Percentiles rank a stretch among this genome's conserved stretches.
These are phyloP conservation scores for Diachasmimorpha longicaudata DNA, from an alignment of 1,140 invertebrate genomes.

Conservation along the genomic window DNA sequence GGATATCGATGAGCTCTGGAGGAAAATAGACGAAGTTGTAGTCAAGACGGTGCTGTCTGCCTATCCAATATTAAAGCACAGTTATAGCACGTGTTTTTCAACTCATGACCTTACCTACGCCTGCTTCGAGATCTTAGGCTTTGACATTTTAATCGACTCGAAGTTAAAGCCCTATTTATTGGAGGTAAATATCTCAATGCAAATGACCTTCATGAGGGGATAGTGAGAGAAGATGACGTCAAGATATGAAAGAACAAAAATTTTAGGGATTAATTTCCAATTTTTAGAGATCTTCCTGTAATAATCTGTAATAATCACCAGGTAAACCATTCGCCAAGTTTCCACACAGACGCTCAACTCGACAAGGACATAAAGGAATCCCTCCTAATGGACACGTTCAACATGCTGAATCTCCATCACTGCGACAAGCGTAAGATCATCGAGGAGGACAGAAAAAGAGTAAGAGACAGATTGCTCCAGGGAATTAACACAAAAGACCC, in stretches of 20 bases:
- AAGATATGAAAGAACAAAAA: background rate
- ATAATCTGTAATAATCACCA: slow-evolving; percentile 44
- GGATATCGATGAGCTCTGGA: slow-evolving; percentile 78
- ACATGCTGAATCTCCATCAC: slow-evolving; percentile 81
- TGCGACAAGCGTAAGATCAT: slow-evolving; percentile 78
- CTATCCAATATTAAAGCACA: slow-evolving; percentile 84
- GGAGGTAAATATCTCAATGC: slow-evolving; percentile 67
- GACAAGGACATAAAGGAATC: slow-evolving; percentile 85
- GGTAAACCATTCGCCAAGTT: slow-evolving; percentile 92
- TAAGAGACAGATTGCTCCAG: slow-evolving; percentile 71
- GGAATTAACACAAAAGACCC: slow-evolving; percentile 57
- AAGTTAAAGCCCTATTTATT: slow-evolving; percentile 85
- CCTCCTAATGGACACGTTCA: slow-evolving; percentile 82
- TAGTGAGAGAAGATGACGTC: background rate
- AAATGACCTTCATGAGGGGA: slow-evolving; percentile 22
- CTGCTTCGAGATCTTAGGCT: slow-evolving; percentile 89
- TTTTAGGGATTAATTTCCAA: too few relatives aligned
- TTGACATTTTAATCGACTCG: slow-evolving; percentile 86
- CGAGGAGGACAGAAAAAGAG: slow-evolving; percentile 72
- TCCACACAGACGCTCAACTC: slow-evolving; percentile 82
- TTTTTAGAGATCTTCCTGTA: too few relatives aligned
- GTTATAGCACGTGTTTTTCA: slow-evolving; percentile 87
- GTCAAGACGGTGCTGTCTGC: slow-evolving; percentile 89
- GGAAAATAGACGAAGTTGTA: slow-evolving; percentile 86
- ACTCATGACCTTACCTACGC: slow-evolving; percentile 82